phyloP scores from a whole-genome alignment of 2,888 invertebrate genomes.

The Baronia brevicornis region DNA sequence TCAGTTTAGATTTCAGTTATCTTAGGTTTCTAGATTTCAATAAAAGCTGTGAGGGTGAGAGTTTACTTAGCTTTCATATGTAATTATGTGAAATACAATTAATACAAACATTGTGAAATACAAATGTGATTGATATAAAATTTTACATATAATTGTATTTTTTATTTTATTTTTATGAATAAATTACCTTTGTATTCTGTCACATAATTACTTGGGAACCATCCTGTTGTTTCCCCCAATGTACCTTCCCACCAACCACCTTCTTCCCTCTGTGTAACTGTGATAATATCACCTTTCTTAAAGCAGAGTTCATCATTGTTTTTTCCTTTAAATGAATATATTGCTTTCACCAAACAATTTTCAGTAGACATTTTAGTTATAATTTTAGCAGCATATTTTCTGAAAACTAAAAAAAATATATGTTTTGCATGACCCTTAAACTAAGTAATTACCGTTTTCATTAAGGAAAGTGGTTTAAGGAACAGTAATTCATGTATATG shows the following conservation, averaged over 20 bases:
- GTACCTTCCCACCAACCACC: constrained; percentile 99
- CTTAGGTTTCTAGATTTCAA: too few relatives aligned
- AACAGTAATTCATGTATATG: constrained; percentile 1
- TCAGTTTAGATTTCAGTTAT: too few relatives aligned
- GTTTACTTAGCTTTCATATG: too few relatives aligned
- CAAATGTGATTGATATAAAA: too few relatives aligned
- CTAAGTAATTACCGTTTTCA: too few relatives aligned
- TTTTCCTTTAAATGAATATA: constrained; percentile 94
- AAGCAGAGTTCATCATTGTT: constrained; percentile 99
- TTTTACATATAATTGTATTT: too few relatives aligned
- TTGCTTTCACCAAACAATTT: constrained; percentile 87
- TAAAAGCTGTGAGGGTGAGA: too few relatives aligned
- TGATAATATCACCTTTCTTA: constrained; percentile 96
- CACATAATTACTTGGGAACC: constrained; percentile 99
- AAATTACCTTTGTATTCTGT: constrained; percentile 88
- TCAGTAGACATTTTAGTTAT: constrained; percentile 72
- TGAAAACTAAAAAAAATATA: constrained; percentile 15
- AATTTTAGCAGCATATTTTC: constrained; percentile 48
- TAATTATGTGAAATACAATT: too few relatives aligned
- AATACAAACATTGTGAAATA: too few relatives aligned
- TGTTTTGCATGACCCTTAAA: too few relatives aligned
- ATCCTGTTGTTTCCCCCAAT: constrained; percentile 94
- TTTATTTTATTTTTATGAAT: too few relatives aligned
- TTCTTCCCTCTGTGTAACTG: constrained; percentile 95
- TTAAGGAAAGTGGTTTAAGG: too few relatives aligned